phyloP scores from a whole-genome alignment of 2,797 vertebrate genomes.

The Euthynnus affinis region DNA sequence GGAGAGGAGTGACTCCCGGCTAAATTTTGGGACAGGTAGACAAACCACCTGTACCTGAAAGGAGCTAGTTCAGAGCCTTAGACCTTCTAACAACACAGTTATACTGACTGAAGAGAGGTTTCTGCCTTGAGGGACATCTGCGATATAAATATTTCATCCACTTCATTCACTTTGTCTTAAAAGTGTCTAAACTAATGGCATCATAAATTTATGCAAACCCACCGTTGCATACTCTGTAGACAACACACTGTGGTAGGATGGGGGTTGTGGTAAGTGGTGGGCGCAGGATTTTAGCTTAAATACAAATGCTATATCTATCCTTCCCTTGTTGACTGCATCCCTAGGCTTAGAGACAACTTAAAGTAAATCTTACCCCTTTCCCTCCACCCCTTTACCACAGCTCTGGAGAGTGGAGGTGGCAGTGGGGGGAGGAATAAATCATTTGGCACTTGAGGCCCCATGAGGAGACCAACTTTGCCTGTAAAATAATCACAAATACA shows the following conservation, averaged over 20 bases:
- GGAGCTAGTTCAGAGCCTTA: background rate
- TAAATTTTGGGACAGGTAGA: constrained; percentile 40
- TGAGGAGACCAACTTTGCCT: constrained; percentile 86
- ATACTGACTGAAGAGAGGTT: background rate
- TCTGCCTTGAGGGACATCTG: background rate
- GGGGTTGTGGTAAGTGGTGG: constrained; percentile 55
- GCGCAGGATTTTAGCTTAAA: constrained; percentile 75
- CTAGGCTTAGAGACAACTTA: constrained; percentile 82
- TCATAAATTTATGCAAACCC: constrained; percentile 50
- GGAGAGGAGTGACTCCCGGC: constrained; percentile 73
- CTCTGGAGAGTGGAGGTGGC: constrained; percentile 79
- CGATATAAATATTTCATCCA: constrained; percentile 1
- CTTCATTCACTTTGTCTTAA: constrained; percentile 40
- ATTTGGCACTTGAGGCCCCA: constrained; percentile 84
- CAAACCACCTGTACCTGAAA: constrained; percentile 25
- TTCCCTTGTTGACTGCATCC: constrained; percentile 77
- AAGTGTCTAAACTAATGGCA: constrained; percentile 49
- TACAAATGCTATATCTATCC: constrained; percentile 77
- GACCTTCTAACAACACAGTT: background rate
- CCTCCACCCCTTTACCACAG: constrained; percentile 70
- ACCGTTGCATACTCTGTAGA: constrained; percentile 26
- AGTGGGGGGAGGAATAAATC: constrained; percentile 81
- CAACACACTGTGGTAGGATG: constrained; percentile 38
- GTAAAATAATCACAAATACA: constrained; percentile 89
- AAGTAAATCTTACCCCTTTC: constrained; percentile 79